Base-by-base conservation (phyloP, 2,888 invertebrate species). In the Leucophenga montana region DNA sequence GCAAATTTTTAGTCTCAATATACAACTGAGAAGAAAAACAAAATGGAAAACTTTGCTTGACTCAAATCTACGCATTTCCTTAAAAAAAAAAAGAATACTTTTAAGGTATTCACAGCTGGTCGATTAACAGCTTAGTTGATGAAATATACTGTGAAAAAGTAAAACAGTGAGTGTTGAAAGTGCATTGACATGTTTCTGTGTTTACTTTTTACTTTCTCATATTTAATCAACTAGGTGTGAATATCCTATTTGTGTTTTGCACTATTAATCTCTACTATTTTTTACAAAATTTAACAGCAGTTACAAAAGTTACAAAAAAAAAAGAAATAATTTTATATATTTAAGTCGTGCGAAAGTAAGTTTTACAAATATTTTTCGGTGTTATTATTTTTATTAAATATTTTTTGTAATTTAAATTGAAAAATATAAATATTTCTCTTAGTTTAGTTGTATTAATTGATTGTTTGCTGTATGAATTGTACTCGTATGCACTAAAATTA, bases 401-500 rank as follows among this genome's bases (percentile, higher is more conserved):
- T 68, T 39, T 68, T 70, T 53, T 68, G 14, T 65, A 70, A 13
- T 48, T 48, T 3, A 48, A 16, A 13, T 6, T 48, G n/a, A n/a
- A n/a, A n/a, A n/a, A 27, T 27, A 27, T 27, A 27, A 3, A 27
- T 27, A 27, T 56, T 66, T 54, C 20, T 27, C 13, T 46, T 66
- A 14, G 31, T 48, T n/a, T 46, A 18, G 16, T 67, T 67, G 18
- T 20, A 39, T 56, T 54, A 56, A 56, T 67, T 33, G 50, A 16
- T 16, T 48, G 14, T 65, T 13, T 70, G 27, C 46, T 33, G 20
- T 70, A 64, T 71, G 68, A 39, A 67, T 39, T 67, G 39, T 54
- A 31, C 69, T n/a, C n/a, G n/a, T n/a, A n/a, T 72, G 70, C 69
- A 54, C 70, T 67, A 71, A 82, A 73, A 77, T 73, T 73, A 5